phyloP scores from a whole-genome alignment of 2,888 invertebrate species.

The Sicus ferrugineus region DNA sequence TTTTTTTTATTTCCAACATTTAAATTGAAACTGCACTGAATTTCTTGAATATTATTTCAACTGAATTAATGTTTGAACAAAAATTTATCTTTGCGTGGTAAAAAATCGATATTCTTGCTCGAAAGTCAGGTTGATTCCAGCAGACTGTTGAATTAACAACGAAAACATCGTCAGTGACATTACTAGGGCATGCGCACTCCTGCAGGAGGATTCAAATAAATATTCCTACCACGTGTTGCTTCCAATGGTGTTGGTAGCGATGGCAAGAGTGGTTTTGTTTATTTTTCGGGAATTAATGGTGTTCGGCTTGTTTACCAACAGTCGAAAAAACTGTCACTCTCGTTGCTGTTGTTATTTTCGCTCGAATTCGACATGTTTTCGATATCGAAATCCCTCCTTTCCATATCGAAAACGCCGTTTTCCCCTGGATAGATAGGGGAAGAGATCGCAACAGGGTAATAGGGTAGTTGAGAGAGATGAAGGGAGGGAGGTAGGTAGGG shows the following conservation, averaged over 20 bases:
- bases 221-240: background rate
- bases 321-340: background rate
- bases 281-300: background rate
- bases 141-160: background rate
- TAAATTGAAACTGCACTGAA: background rate
- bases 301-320: background rate
- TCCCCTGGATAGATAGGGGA: too few relatives aligned
- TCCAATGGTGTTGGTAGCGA: too few relatives aligned
- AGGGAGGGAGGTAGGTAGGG: too few relatives aligned
- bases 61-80: conserved; percentile 19
- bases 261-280: too few relatives aligned
- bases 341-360: background rate
- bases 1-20: background rate
- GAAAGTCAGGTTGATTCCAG: background rate
- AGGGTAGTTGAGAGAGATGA: too few relatives aligned
- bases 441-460: too few relatives aligned
- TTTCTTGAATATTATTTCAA: background rate
- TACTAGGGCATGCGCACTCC: background rate
- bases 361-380: too few relatives aligned
- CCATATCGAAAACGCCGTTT: too few relatives aligned
- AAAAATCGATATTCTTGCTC: background rate
- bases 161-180: background rate
- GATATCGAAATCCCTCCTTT: too few relatives aligned
- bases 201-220: background rate
- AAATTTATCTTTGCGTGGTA: conserved; percentile 6